Evolutionary conservation across 2,113 vertebrate species (phyloP).

Genomic region (Irena cyanogastra): DNA sequence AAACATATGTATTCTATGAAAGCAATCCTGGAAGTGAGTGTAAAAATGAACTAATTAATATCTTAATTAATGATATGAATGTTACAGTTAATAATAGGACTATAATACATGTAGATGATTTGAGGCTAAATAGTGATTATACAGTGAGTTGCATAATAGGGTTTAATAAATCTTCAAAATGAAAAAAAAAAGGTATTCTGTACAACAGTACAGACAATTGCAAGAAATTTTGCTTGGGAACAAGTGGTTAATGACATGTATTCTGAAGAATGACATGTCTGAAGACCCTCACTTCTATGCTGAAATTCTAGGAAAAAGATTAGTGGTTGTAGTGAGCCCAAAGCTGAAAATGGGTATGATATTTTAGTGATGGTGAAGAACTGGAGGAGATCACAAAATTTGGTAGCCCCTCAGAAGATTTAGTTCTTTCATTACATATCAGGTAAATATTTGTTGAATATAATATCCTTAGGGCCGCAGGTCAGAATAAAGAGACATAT

Average conservation of each 20-base stretch:
- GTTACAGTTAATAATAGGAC: neutral
- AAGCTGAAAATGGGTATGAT: neutral
- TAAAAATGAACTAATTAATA: neutral
- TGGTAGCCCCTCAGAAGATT: neutral
- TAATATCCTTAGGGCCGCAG: neutral
- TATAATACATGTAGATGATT: neutral
- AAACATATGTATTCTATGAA: neutral
- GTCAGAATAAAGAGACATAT: neutral
- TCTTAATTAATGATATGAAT: neutral
- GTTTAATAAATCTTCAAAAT: neutral
- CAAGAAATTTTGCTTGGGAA: neutral
- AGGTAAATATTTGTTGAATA: neutral
- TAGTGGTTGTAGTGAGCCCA: neutral
- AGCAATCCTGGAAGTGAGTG: neutral
- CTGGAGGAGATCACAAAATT: neutral
- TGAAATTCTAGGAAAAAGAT: neutral
- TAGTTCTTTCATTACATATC: neutral
- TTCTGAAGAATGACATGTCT: neutral
- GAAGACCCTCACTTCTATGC: no score
- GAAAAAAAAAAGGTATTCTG: neutral
- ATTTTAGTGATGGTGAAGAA: neutral
- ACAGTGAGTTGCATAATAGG: neutral
- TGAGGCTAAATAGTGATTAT: neutral
- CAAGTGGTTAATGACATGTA: neutral
- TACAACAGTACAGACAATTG: neutral